Conservation (phyloP, 1,140 invertebrate genomes). For the Matsumurasca onukii region DNA sequence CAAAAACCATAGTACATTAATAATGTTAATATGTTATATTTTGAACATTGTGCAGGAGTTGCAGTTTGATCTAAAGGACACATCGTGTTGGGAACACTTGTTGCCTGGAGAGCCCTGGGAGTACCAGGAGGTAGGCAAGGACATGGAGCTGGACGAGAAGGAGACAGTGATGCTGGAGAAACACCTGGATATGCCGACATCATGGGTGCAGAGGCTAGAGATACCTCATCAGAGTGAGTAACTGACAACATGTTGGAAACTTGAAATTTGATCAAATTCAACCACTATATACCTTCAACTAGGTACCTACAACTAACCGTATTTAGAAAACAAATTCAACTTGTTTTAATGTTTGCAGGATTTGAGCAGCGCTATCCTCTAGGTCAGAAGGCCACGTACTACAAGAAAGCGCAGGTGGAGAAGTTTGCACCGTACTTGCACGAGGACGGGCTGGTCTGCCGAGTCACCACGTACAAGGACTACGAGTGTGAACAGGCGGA, state of each 20-base stretch:
- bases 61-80: slow-evolving; percentile 60
- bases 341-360: slow-evolving; percentile 54
- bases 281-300: no score
- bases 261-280: no score
- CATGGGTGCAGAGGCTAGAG: slow-evolving; percentile 72
- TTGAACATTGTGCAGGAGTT: slow-evolving; percentile 42
- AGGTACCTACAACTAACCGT: no score
- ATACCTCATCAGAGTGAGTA: slow-evolving; percentile 62
- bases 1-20: no score
- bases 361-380: slow-evolving; percentile 72
- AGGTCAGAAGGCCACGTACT: slow-evolving; percentile 67
- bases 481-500: slow-evolving; percentile 61
- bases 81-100: slow-evolving; percentile 66
- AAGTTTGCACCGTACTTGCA: slow-evolving; percentile 74
- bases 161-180: slow-evolving; percentile 62
- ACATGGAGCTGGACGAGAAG: slow-evolving; percentile 51
- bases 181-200: slow-evolving; percentile 75
- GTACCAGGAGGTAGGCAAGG: slow-evolving; percentile 42
- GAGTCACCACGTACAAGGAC: slow-evolving; percentile 68
- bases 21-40: neutral
- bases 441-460: slow-evolving; percentile 66
- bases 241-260: no score
- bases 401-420: slow-evolving; percentile 74
- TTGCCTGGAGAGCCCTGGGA: slow-evolving; percentile 63
- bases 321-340: no score